phyloP scores from a whole-genome alignment of 2,888 invertebrate genomes.

The Diarsia rubi region DNA sequence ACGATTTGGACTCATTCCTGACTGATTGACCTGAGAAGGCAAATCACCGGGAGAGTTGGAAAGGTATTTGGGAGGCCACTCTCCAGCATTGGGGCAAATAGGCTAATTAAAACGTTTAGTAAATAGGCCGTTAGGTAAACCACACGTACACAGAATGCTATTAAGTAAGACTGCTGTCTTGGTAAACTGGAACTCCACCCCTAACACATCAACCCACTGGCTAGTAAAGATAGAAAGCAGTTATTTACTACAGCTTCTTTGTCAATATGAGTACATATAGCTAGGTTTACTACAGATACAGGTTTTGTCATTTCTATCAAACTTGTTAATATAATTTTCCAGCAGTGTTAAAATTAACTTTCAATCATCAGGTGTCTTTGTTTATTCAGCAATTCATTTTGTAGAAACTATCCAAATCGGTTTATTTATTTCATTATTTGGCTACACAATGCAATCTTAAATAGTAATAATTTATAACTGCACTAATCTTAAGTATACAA shows the following conservation, averaged over 20 bases:
- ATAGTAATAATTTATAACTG: slow-evolving; percentile 50
- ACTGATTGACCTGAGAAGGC: no score
- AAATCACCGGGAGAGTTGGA: no score
- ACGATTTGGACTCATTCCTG: no score
- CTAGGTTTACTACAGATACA: not conserved
- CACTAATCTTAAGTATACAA: slow-evolving; percentile 58
- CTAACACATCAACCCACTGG: not conserved
- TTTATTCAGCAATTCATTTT: not conserved
- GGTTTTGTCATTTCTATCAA: not conserved
- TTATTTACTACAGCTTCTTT: not conserved
- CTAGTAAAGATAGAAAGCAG: not conserved
- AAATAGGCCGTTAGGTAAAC: not conserved
- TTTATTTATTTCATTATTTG: slow-evolving; percentile 1
- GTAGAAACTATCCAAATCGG: not conserved
- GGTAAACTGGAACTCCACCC: not conserved
- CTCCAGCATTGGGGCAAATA: no score
- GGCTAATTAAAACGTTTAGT: not conserved
- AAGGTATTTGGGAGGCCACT: no score
- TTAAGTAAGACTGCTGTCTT: not conserved
- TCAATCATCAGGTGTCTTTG: not conserved
- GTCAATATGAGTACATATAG: not conserved
- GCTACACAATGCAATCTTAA: slow-evolving; percentile 1
- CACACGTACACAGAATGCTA: not conserved
- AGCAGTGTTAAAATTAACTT: not conserved
- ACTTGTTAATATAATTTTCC: not conserved